A percentile compares a stretch with the other conserved stretches of the same genome.
These are phyloP conservation scores for Porites divaricata DNA, from an alignment of 92 coral and sea anemone species.

Conservation along the genomic window DNA sequence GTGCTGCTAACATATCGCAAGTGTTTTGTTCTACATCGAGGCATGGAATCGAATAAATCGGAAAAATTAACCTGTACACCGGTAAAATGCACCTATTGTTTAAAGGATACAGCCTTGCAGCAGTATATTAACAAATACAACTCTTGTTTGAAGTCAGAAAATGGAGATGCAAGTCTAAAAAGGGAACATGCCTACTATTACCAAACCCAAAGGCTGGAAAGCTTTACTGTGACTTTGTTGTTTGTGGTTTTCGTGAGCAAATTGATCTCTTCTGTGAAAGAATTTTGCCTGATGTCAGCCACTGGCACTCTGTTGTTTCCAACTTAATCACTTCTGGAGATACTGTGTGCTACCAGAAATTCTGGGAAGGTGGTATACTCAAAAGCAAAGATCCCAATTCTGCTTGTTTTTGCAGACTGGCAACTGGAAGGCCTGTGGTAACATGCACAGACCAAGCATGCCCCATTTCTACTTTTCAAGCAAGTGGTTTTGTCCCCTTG, in stretches of 20 bases:
- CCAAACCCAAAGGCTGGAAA: constrained; percentile 41
- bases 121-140: constrained; percentile 28
- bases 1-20: constrained; percentile 66
- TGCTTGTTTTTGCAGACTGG: constrained; percentile 50
- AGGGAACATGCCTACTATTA: constrained; percentile 54
- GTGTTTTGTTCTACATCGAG: constrained; percentile 62
- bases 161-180: constrained; percentile 33
- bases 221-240: constrained; percentile 5
- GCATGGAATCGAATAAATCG: constrained; percentile 44
- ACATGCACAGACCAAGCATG: constrained; percentile 28
- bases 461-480: constrained; percentile 48
- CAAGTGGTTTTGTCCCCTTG: constrained; percentile 51
- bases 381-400: not conserved
- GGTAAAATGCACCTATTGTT: constrained; percentile 42
- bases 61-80: constrained; percentile 48
- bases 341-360: constrained; percentile 2
- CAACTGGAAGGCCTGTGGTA: constrained; percentile 26
- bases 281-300: not conserved
- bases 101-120: constrained; percentile 30
- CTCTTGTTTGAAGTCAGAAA: constrained; percentile 50
- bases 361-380: constrained; percentile 12
- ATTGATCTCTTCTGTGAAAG: not conserved
- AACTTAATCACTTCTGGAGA: constrained; percentile 6
- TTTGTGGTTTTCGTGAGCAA: not conserved
- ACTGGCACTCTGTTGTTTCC: too few species aligned